Percentiles rank a stretch among this genome's conserved stretches.
These are phyloP conservation scores for Capitulum mitella DNA, from an alignment of 2,888 invertebrate genomes.

Conservation along the genomic window DNA sequence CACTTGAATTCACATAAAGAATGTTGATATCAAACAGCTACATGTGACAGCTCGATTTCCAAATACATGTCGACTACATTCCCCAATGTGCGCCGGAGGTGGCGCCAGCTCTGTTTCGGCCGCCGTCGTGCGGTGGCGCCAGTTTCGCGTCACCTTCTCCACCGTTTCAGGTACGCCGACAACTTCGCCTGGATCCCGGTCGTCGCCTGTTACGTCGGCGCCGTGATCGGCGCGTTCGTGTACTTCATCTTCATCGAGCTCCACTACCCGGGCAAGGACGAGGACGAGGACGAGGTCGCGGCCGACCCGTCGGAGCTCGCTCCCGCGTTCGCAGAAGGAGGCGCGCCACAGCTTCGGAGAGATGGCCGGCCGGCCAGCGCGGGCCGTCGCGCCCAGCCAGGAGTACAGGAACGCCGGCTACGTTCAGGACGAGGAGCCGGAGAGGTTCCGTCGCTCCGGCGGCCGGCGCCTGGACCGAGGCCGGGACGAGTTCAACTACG, in stretches of 20 bases:
- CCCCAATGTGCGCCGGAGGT: background rate
- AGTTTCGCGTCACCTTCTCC: background rate
- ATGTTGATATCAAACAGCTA: no score
- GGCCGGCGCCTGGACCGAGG: no score
- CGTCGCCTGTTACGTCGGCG: slow-evolving; percentile 48
- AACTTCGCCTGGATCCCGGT: slow-evolving; percentile 49
- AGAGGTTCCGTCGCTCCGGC: no score
- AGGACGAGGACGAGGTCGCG: background rate
- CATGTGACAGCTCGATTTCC: background rate
- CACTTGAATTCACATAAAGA: no score
- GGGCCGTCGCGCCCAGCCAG: no score
- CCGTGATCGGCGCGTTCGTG: slow-evolving; percentile 46
- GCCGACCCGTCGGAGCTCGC: no score
- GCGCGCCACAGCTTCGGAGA: no score
- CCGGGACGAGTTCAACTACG: no score
- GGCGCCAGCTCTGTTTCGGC: background rate
- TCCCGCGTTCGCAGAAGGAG: no score
- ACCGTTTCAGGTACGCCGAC: background rate
- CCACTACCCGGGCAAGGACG: background rate
- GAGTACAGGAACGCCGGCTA: no score
- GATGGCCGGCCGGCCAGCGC: no score
- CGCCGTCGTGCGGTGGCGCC: background rate
- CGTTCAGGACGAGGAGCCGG: no score
- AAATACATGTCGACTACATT: background rate
- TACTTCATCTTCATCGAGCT: slow-evolving; percentile 46